Conservation (phyloP, 2,113 vertebrate species). For the cattle (Bos taurus) region DNA sequence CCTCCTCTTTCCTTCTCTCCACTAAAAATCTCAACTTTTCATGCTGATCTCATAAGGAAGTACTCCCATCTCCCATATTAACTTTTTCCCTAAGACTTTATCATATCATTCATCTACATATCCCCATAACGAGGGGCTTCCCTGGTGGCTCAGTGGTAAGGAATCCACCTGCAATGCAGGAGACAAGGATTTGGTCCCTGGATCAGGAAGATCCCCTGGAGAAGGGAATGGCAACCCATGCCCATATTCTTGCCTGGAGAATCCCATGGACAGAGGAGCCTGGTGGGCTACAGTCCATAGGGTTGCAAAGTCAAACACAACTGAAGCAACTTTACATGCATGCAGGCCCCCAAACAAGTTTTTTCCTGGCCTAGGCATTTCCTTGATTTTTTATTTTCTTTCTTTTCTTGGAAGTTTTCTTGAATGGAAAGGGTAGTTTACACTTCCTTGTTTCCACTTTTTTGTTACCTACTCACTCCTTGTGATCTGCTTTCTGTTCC, state of each 20-base stretch:
- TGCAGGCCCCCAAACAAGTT: accelerated
- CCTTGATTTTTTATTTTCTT: background rate
- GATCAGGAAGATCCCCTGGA: background rate
- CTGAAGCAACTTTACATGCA: background rate
- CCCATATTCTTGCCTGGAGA: background rate
- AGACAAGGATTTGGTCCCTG: background rate
- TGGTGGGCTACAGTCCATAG: background rate
- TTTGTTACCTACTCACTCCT: background rate
- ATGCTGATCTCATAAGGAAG: background rate
- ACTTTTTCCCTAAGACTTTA: background rate
- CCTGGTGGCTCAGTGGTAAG: background rate
- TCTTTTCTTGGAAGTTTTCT: background rate
- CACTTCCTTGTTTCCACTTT: background rate
- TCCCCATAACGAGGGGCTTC: background rate
- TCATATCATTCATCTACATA: background rate
- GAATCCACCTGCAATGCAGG: background rate
- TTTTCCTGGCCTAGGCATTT: background rate
- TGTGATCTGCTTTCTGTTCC: background rate
- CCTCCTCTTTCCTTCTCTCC: background rate
- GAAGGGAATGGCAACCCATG: background rate
- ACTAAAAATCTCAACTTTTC: background rate
- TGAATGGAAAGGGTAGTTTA: background rate
- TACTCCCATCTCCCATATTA: accelerated
- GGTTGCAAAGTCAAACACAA: background rate
- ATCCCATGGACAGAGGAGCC: background rate